Conservation (phyloP, 2,888 invertebrate species). For the Clepsis dumicolana region DNA sequence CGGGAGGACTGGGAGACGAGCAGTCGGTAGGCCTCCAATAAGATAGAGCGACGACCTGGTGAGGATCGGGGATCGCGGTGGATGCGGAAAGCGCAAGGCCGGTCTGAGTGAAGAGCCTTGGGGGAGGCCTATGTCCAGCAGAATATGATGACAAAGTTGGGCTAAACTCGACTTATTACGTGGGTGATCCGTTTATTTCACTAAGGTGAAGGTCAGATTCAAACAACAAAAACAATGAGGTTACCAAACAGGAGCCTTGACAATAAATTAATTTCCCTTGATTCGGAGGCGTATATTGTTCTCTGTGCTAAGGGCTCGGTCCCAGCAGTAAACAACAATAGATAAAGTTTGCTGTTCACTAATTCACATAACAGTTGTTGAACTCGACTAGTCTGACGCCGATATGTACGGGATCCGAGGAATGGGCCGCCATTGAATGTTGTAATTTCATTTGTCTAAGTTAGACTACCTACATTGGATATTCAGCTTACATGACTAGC, state of each 20-base stretch:
- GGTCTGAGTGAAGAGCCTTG: too few relatives aligned
- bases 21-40: too few relatives aligned
- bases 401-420: not conserved
- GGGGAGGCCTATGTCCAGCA: too few relatives aligned
- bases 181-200: too few relatives aligned
- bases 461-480: constrained; percentile 7
- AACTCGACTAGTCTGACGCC: constrained; percentile 4
- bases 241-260: constrained; percentile 22
- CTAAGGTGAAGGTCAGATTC: constrained; percentile 11
- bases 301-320: constrained; percentile 10
- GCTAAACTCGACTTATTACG: too few relatives aligned
- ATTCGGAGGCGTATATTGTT: constrained; percentile 33
- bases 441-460: constrained; percentile 11
- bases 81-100: too few relatives aligned
- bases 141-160: too few relatives aligned
- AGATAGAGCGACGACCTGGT: too few relatives aligned
- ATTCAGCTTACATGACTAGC: not conserved
- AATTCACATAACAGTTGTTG: constrained; percentile 29
- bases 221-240: constrained; percentile 22
- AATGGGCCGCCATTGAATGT: constrained; percentile 11
- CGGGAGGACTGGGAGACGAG: too few relatives aligned
- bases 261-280: constrained; percentile 35
- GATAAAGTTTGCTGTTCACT: constrained; percentile 32
- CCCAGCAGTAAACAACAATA: constrained; percentile 26
- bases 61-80: too few relatives aligned